Conservation (phyloP, 2,113 vertebrate species). For the Drymodes brunneopygia region DNA sequence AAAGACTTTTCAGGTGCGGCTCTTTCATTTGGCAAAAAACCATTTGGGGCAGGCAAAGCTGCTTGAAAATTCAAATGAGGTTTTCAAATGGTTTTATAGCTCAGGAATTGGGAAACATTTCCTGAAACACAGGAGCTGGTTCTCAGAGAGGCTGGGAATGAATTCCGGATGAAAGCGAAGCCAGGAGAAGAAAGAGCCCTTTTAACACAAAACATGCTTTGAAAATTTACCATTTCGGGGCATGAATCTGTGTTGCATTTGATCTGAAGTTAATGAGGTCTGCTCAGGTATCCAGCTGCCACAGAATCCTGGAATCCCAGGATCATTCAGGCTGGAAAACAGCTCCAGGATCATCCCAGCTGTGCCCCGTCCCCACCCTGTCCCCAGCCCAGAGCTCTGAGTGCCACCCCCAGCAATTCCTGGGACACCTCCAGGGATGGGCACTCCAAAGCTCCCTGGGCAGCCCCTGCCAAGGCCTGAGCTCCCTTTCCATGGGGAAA, state of each 20-base stretch:
- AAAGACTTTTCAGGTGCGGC: background rate
- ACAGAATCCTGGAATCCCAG: background rate
- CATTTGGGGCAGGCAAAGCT: background rate
- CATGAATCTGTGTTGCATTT: background rate
- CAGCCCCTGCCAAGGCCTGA: too few species aligned
- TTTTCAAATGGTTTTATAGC: background rate
- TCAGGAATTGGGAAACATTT: background rate
- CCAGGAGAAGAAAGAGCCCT: background rate
- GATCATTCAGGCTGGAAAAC: background rate
- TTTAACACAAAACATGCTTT: background rate
- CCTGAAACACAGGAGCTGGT: background rate
- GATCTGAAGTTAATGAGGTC: background rate
- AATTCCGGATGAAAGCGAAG: background rate
- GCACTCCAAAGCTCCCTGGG: background rate
- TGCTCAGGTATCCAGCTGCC: background rate
- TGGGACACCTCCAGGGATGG: background rate
- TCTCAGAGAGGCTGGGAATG: background rate
- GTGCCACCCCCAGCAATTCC: background rate
- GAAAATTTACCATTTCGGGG: background rate
- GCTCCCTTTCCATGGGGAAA: too few species aligned
- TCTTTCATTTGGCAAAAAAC: background rate
- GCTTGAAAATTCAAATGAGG: background rate
- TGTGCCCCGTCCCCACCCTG: background rate
- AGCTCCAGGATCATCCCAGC: rapidly evolving
- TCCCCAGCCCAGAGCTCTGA: background rate